These are phyloP conservation scores for Eudasyphora cyanicolor DNA, from an alignment of 2,888 invertebrate species.

Conservation along the genomic window DNA sequence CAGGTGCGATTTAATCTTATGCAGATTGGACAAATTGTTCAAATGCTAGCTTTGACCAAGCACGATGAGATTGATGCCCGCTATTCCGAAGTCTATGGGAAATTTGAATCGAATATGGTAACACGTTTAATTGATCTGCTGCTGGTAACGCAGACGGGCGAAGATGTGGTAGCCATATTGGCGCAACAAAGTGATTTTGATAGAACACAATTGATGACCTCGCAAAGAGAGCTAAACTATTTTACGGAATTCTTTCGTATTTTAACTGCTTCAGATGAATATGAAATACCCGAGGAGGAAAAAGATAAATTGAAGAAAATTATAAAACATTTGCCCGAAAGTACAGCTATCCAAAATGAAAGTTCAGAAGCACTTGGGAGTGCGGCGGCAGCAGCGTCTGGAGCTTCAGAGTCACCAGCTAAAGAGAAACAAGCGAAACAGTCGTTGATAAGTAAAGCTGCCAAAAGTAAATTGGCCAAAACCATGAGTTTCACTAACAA, in stretches of 20 bases:
- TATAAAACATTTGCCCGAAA: slow-evolving; percentile 80
- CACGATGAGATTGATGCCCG: slow-evolving; percentile 89
- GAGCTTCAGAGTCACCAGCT: slow-evolving; percentile 55
- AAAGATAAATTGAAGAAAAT: slow-evolving; percentile 80
- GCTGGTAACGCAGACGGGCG: slow-evolving; percentile 79
- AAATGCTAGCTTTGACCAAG: slow-evolving; percentile 92
- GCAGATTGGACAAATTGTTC: slow-evolving; percentile 95
- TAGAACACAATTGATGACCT: slow-evolving; percentile 85
- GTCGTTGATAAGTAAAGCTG: slow-evolving; percentile 76
- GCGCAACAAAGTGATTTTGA: slow-evolving; percentile 82
- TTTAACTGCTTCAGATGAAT: slow-evolving; percentile 77
- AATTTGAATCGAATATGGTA: slow-evolving; percentile 90
- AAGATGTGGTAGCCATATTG: slow-evolving; percentile 78
- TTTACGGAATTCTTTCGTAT: slow-evolving; percentile 83
- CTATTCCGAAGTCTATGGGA: slow-evolving; percentile 87
- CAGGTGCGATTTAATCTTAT: slow-evolving; percentile 94
- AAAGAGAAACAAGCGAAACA: slow-evolving; percentile 73
- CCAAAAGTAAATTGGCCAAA: slow-evolving; percentile 78
- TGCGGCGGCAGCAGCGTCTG: background rate
- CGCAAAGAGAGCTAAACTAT: slow-evolving; percentile 84
- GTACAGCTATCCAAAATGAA: slow-evolving; percentile 43
- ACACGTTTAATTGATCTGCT: slow-evolving; percentile 87
- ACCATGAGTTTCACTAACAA: slow-evolving; percentile 75
- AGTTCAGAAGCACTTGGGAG: no score
- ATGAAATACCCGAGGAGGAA: slow-evolving; percentile 77